phyloP scores from a whole-genome alignment of 2,888 invertebrate species.

The Aphidoletes aphidimyza region DNA sequence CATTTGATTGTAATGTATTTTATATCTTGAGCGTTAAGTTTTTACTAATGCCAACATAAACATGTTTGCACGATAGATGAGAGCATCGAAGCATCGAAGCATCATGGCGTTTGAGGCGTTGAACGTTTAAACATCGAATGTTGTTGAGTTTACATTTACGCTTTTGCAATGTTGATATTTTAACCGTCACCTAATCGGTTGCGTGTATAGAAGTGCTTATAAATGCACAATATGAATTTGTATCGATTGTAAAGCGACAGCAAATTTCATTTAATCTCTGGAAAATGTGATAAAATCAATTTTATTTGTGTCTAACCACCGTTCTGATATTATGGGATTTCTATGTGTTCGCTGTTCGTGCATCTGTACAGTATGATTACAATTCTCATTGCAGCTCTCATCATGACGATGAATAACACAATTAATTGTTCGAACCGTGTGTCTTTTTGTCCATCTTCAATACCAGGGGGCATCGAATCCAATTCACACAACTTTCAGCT shows the following conservation, averaged over 20 bases:
- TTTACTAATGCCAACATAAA: constrained; percentile 1
- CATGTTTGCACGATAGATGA: constrained; percentile 35
- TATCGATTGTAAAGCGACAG: neutral
- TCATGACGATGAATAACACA: neutral
- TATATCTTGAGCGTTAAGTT: constrained; percentile 31
- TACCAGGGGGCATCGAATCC: neutral
- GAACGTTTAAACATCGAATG: neutral
- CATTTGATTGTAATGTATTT: constrained; percentile 29
- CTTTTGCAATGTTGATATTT: constrained; percentile 7
- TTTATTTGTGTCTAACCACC: neutral
- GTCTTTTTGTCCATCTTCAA: constrained; percentile 8
- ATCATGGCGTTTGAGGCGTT: no score
- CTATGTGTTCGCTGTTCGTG: no score
- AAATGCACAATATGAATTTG: constrained; percentile 12
- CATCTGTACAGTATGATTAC: neutral
- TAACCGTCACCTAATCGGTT: neutral
- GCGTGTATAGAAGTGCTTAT: neutral
- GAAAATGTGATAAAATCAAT: constrained; percentile 21
- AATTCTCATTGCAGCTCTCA: constrained; percentile 24
- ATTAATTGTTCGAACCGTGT: constrained; percentile 22
- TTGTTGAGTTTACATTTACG: neutral
- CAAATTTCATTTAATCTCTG: constrained; percentile 3
- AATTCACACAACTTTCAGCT: neutral
- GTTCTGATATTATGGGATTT: no score
- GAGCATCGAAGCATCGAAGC: no score